Evolutionary conservation across 23 tunicate species (phyloP).

Genomic region (Ciona savignyi): DNA sequence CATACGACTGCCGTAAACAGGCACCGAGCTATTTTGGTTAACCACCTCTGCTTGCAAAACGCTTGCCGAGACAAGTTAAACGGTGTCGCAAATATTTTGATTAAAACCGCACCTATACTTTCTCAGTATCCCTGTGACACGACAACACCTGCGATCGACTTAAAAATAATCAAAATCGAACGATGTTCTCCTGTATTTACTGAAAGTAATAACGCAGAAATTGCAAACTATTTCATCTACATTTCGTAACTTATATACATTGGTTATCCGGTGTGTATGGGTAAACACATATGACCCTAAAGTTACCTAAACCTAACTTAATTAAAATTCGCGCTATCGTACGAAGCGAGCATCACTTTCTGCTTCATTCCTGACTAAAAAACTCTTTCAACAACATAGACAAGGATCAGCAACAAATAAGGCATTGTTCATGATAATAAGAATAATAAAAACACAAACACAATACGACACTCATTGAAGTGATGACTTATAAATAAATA

Average conservation of each 20-base stretch:
- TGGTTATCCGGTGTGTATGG: background rate
- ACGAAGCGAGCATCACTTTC: background rate
- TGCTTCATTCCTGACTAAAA: background rate
- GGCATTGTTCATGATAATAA: conserved; percentile 1
- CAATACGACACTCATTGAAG: conserved; percentile 18
- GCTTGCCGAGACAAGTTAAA: too few species aligned
- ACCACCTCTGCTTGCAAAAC: too few species aligned
- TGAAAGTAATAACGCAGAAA: too few species aligned
- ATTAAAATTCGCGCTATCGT: background rate
- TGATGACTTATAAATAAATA: conserved; percentile 16
- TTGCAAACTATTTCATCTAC: background rate
- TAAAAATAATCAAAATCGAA: too few species aligned
- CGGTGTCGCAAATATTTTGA: too few species aligned
- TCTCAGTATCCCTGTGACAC: too few species aligned
- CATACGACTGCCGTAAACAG: background rate
- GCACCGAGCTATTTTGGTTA: background rate
- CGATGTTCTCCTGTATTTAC: too few species aligned
- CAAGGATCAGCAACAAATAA: background rate
- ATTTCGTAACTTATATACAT: too few species aligned
- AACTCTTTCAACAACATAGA: background rate
- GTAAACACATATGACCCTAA: background rate
- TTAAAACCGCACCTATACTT: too few species aligned
- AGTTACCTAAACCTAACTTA: background rate
- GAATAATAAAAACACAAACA: background rate
- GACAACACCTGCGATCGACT: too few species aligned